Evolutionary conservation across 2,888 invertebrate genomes (phyloP), one percentile per base, ranked within the genome.

Genomic region (Eupithecia subfuscata): DNA sequence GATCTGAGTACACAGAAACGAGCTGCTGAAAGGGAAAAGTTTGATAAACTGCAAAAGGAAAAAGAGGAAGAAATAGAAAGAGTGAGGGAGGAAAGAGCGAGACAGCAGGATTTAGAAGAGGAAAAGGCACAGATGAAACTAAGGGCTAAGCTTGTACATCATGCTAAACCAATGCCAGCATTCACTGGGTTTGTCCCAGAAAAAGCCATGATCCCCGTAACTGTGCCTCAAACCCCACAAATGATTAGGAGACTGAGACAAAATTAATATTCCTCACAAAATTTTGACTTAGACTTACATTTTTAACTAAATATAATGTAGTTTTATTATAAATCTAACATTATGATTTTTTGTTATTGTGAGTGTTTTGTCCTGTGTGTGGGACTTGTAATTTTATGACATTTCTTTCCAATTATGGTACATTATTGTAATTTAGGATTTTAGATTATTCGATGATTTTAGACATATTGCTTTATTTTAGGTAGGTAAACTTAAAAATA

Each of bases 201-300:
- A 71, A 95, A 95, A 73, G 95, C 96, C 3, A 84, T 83, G 0
- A 92, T 91, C 67, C 94, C 95, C 8, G 84, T 97, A 1, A 97
- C 97, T 1, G 91, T 95, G 25, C 96, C 97, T 0, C 93, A 96
- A 73, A 96, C 96, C 77, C 97, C 97, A 0, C 95, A 93, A 76
- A 95, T 96, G 86, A 83, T 95, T 18, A 88, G 93, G 73, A 87
- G 91, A 82, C 82, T 92, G 71, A 90, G 86, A 77, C 86, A 91
- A 80, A 83, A 89, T 74, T 88, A 83, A 45, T 56, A 11, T n/a
- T 2, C 2, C 22, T 34, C 3, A 16, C 34, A 18, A 34, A 25
- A 12, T 11, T 22, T 60, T 22, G 16, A 56, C 11, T 14, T 74
- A 71, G 74, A 71, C 52, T 75, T 45, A 63, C 14, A 43, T 68